Percentiles rank a stretch among this genome's conserved stretches.
Evolutionary conservation across 2,113 vertebrate species (phyloP).

Genomic region (Grallaria varia): DNA sequence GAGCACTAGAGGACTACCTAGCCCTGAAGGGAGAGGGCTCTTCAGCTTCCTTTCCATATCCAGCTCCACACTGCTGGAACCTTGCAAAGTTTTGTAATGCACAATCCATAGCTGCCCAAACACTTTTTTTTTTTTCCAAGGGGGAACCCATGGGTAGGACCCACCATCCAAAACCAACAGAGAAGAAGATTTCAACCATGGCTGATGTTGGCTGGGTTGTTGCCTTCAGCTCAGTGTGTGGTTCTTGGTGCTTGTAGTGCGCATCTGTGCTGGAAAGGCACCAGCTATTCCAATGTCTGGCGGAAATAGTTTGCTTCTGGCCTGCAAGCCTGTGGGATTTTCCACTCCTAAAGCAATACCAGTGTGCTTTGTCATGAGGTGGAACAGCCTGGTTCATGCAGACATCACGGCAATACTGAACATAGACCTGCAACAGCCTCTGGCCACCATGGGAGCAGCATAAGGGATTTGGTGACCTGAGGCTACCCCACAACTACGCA

Average conservation of each 20-base stretch:
- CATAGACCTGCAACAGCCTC: neutral
- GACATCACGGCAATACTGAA: neutral
- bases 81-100: neutral
- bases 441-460: neutral
- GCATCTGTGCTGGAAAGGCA: neutral
- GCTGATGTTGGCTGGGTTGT: neutral
- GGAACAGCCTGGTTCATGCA: neutral
- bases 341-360: neutral
- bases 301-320: neutral
- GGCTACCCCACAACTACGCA: neutral
- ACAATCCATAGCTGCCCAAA: neutral
- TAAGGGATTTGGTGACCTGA: neutral
- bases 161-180: neutral
- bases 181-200: neutral
- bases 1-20: neutral
- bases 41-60: neutral
- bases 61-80: neutral
- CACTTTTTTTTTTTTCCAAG: neutral
- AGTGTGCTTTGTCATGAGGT: rapidly evolving
- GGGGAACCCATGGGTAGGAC: neutral
- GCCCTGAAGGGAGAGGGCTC: neutral
- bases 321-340: neutral
- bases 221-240: neutral
- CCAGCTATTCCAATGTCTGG: neutral
- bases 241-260: neutral